Percentiles rank a stretch among this genome's conserved stretches.
These are phyloP conservation scores for Lutjanus erythropterus DNA, from an alignment of 2,113 vertebrate species.

Conservation along the genomic window DNA sequence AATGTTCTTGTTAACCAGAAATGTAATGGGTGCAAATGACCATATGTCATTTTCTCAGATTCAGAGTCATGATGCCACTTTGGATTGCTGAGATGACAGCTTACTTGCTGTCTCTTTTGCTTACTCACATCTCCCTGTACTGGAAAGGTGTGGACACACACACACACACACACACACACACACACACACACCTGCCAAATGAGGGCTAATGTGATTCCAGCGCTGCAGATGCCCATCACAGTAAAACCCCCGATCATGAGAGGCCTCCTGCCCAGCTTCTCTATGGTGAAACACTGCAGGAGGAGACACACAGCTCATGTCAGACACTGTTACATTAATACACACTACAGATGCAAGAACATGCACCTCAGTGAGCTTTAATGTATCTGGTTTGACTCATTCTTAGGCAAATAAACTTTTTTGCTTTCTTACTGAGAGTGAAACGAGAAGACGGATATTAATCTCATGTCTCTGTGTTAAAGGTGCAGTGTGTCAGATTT, in stretches of 20 bases:
- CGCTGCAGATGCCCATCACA: constrained; percentile 89
- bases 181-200: constrained; percentile 86
- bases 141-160: no score
- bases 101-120: background rate
- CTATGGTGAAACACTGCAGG: constrained; percentile 91
- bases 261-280: constrained; percentile 89
- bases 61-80: background rate
- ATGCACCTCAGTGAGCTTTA: background rate
- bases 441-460: background rate
- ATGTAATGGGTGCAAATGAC: background rate
- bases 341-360: background rate
- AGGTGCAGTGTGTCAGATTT: background rate
- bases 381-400: no score
- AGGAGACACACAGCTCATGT: constrained; percentile 4
- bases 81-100: background rate
- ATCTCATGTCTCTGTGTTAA: background rate
- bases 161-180: constrained; percentile 6
- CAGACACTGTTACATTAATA: background rate
- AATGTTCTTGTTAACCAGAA: background rate
- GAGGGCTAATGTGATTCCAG: constrained; percentile 89
- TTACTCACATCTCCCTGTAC: background rate
- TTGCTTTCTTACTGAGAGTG: background rate
- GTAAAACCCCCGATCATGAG: constrained; percentile 90
- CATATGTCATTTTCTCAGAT: background rate
- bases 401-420: background rate